These are phyloP conservation scores for Procavia capensis DNA, from an alignment of 2,113 vertebrate genomes.

Conservation along the genomic window DNA sequence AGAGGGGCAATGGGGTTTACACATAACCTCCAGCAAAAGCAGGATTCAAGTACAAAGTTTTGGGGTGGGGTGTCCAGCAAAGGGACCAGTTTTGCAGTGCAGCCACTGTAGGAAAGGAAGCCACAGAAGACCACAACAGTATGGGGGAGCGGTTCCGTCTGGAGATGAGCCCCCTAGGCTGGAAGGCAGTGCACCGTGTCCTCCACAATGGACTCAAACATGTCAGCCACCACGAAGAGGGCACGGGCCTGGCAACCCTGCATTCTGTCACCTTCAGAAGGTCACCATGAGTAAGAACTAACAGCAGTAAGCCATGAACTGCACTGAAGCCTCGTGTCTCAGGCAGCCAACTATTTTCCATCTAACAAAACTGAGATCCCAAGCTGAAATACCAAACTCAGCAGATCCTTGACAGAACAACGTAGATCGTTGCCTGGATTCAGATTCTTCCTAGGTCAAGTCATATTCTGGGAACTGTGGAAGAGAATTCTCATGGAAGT, in stretches of 20 bases:
- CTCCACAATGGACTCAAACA: background rate
- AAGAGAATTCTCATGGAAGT: background rate
- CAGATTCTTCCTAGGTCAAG: background rate
- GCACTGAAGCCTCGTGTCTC: background rate
- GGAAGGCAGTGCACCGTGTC: background rate
- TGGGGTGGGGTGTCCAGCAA: too few species aligned
- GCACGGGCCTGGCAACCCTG: background rate
- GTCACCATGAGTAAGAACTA: background rate
- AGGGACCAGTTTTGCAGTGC: too few species aligned
- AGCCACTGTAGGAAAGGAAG: too few species aligned
- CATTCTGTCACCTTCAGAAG: background rate
- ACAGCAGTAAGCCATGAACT: background rate
- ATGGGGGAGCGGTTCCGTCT: too few species aligned
- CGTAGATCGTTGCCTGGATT: background rate
- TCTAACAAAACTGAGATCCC: background rate
- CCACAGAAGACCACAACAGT: too few species aligned
- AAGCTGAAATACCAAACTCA: background rate
- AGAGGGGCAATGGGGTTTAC: too few species aligned
- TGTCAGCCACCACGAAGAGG: background rate
- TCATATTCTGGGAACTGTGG: background rate
- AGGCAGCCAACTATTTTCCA: background rate
- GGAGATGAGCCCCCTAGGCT: background rate
- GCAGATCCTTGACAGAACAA: background rate
- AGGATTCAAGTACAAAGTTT: too few species aligned
- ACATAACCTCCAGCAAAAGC: too few species aligned